Evolutionary conservation across 2,113 vertebrate species (phyloP).

Genomic region (Clarias macrocephalus): DNA sequence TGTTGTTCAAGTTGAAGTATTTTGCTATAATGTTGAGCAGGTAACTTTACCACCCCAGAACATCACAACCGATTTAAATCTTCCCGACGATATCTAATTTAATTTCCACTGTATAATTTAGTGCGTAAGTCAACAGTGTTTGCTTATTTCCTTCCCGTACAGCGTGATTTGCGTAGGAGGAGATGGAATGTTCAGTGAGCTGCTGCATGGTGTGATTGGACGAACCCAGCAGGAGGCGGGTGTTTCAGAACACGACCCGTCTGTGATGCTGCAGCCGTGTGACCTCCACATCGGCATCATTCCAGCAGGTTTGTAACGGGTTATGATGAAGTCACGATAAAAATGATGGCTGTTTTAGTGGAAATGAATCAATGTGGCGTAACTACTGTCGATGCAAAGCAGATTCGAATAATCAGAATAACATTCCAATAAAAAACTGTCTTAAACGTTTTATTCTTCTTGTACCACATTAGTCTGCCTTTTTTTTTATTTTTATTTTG

Average conservation of each 20-base stretch:
- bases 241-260: conserved; percentile 68
- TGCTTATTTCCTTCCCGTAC: conserved; percentile 47
- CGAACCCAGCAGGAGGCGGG: conserved; percentile 78
- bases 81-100: conserved; percentile 19
- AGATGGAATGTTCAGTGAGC: conserved; percentile 82
- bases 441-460: not conserved
- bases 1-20: not conserved
- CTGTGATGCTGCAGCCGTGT: conserved; percentile 68
- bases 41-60: not conserved
- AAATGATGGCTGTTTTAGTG: not conserved
- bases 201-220: conserved; percentile 79
- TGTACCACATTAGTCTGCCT: not conserved
- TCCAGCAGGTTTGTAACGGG: conserved; percentile 70
- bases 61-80: not conserved
- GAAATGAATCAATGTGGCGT: not conserved
- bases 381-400: not conserved
- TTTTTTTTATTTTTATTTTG: not conserved
- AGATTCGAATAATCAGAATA: not conserved
- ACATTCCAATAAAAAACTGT: not conserved
- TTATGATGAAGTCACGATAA: not conserved
- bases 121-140: not conserved
- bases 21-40: not conserved
- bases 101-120: not conserved
- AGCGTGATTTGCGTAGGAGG: conserved; percentile 83
- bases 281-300: conserved; percentile 81